Evolutionary conservation across 2,113 vertebrate genomes (phyloP).

Genomic region (Limanda limanda): DNA sequence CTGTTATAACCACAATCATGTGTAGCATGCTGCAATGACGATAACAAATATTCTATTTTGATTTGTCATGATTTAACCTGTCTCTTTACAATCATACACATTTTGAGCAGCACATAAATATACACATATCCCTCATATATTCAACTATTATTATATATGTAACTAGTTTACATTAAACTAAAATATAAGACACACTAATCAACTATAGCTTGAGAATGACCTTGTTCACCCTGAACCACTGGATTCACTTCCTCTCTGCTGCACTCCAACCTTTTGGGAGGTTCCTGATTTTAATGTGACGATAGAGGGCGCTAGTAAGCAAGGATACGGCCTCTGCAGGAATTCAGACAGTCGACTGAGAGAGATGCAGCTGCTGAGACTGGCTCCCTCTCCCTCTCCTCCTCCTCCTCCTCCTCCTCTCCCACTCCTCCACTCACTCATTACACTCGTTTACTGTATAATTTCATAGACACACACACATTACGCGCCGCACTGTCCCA

Average conservation of each 20-base stretch:
- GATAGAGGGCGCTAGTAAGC: constrained; percentile 83
- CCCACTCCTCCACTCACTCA: constrained; percentile 47
- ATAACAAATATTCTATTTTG: no score
- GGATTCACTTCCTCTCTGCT: neutral
- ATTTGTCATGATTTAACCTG: no score
- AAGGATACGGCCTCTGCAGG: constrained; percentile 75
- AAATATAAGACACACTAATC: neutral
- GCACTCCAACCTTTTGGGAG: neutral
- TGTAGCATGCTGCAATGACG: no score
- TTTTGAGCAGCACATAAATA: neutral
- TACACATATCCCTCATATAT: neutral
- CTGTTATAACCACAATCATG: no score
- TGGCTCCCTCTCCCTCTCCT: constrained; percentile 4
- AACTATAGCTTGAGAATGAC: no score
- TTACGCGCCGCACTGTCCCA: constrained; percentile 7
- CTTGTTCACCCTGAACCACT: no score
- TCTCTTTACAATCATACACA: neutral
- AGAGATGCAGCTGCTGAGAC: constrained; percentile 51
- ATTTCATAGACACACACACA: constrained; percentile 26
- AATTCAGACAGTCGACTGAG: constrained; percentile 66
- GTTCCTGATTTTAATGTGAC: constrained; percentile 42
- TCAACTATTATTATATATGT: neutral
- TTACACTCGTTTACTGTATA: constrained; percentile 56
- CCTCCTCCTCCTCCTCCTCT: neutral
- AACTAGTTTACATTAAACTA: no score